phyloP scores from a whole-genome alignment of 2,797 vertebrate genomes.

The Sternarchorhynchus goeldii region DNA sequence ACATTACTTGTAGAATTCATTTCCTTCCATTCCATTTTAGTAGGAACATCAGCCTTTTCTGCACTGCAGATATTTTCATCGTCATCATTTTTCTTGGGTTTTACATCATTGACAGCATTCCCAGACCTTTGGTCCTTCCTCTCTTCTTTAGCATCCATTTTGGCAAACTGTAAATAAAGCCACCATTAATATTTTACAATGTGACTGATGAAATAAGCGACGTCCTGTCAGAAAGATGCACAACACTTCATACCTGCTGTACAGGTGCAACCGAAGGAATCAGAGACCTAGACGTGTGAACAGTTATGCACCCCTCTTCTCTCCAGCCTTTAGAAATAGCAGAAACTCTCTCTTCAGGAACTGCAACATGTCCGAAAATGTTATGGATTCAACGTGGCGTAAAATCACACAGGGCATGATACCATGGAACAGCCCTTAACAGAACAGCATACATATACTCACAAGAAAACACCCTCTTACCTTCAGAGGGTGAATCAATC shows the following conservation, averaged over 20 bases:
- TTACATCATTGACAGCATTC: constrained; percentile 33
- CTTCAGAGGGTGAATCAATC: not conserved
- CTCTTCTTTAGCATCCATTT: constrained; percentile 63
- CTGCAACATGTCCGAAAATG: constrained; percentile 4
- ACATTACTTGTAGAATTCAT: constrained; percentile 37
- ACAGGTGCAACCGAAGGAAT: not conserved
- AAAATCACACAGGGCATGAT: too few relatives aligned
- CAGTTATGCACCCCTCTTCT: not conserved
- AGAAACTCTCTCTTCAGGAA: constrained; percentile 2
- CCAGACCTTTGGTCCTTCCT: constrained; percentile 49
- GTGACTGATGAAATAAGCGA: not conserved
- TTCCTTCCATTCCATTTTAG: not conserved
- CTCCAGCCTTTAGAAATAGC: not conserved
- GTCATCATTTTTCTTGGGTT: constrained; percentile 20
- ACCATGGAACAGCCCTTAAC: too few relatives aligned
- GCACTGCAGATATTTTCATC: not conserved
- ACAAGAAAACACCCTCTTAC: constrained; percentile 3
- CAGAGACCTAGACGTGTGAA: not conserved
- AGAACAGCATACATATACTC: too few relatives aligned
- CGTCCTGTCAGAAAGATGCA: not conserved
- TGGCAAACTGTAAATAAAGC: constrained; percentile 13
- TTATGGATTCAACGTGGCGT: too few relatives aligned
- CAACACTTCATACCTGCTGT: not conserved
- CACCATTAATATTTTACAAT: constrained; percentile 5
- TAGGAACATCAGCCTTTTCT: not conserved